Evolutionary conservation across 2,113 vertebrate genomes (phyloP).

Genomic region (Cacatua alba): DNA sequence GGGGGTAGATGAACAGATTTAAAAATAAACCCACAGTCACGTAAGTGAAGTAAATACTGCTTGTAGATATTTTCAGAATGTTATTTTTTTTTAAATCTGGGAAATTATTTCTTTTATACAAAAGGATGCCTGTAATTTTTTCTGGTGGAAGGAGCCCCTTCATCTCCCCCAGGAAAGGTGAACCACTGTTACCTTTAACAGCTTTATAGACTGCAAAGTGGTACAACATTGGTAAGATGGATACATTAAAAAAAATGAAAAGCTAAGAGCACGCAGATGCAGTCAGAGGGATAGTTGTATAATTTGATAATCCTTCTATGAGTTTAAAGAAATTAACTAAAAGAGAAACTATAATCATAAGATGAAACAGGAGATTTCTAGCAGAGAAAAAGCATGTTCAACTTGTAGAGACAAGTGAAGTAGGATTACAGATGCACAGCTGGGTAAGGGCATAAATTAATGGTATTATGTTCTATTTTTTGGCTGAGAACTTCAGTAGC

Average conservation of each 20-base stretch:
- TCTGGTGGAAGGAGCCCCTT: neutral
- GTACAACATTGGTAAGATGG: neutral
- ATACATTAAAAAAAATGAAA: neutral
- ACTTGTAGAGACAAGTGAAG: neutral
- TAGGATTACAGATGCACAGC: neutral
- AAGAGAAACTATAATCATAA: neutral
- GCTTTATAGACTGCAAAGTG: neutral
- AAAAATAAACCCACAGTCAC: neutral
- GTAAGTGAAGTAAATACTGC: neutral
- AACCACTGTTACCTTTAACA: neutral
- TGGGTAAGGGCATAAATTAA: neutral
- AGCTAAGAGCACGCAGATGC: neutral
- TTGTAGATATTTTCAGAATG: neutral
- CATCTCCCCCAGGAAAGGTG: neutral
- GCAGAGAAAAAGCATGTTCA: neutral
- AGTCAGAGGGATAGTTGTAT: neutral
- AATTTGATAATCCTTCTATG: neutral
- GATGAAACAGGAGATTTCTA: neutral
- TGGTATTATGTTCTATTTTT: neutral
- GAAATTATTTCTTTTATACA: neutral
- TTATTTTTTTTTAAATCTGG: neutral
- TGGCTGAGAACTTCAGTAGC: neutral
- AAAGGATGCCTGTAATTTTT: neutral
- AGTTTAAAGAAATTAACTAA: neutral
- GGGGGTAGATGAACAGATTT: neutral